Base-by-base conservation (phyloP, 2,797 vertebrate species). In the Neoniphon sammara region DNA sequence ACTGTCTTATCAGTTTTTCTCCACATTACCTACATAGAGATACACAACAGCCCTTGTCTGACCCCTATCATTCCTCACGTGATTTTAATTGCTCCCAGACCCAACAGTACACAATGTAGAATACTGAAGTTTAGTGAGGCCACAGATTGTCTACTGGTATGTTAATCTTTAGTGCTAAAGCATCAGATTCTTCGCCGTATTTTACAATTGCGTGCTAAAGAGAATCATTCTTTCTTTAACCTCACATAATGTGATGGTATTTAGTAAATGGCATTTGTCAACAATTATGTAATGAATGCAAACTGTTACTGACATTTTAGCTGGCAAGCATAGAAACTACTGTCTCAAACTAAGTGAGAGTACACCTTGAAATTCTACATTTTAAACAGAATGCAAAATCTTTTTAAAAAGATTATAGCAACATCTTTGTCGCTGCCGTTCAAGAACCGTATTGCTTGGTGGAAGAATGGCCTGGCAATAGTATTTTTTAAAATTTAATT, bases 121-220 rank as follows among this genome's bases (percentile, higher is more conserved):
- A 36, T 30, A 54, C 39, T 36, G 1, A 59, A 63, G 14, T 54
- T 53, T 36, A 81, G 59, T 31, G 20, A 58, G 59, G 70, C 44
- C 67, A 62, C 49, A 66, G 60, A 67, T 25, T 54, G 1, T 39
- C 56, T 52, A 25, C 58, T 58, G 75, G 73, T 72, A 84, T 79
- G 75, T 82, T 83, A 83, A 86, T 82, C 49, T 53, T 50, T 27
- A 57, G 23, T 64, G 64, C 67, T 80, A 83, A 70, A 77, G 69
- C 12, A 23, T 71, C 46, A 63, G 42, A 58, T 82, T 85, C 64
- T 84, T 68, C 52, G 44, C 65, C 46, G n/a, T 55, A 57, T 57
- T 34, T 66, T 3, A 17, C 34, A 15, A 70, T 82, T 81, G 66
- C 74, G 72, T 52, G 49, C 30, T 66, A 36, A 15, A 49, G 42